phyloP scores from a whole-genome alignment of 2,797 vertebrate species.

The Platalea minor region DNA sequence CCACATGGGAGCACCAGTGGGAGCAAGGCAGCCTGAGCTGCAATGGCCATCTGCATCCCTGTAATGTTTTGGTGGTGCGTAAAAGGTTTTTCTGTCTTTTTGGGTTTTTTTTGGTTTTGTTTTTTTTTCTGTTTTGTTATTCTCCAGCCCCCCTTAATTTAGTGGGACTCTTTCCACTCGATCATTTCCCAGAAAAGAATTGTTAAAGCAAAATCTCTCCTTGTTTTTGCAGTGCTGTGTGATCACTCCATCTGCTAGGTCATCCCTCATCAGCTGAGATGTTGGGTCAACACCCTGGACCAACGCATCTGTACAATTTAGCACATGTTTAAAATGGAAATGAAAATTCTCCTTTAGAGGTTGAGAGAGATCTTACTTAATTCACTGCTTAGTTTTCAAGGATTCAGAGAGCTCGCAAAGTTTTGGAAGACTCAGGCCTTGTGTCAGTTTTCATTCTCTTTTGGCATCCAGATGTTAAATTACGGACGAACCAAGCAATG shows the following conservation, averaged over 20 bases:
- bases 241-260: not conserved
- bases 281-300: not conserved
- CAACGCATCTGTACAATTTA: not conserved
- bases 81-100: not conserved
- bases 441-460: not conserved
- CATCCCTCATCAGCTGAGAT: not conserved
- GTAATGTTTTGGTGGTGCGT: not conserved
- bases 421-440: not conserved
- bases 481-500: fast-evolving
- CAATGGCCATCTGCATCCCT: not conserved
- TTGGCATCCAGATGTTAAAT: constrained; percentile 43
- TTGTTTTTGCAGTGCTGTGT: not conserved
- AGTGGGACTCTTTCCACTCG: not conserved
- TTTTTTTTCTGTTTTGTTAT: not conserved
- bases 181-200: not conserved
- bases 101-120: not conserved
- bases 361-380: not conserved
- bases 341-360: not conserved
- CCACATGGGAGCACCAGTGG: not conserved
- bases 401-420: not conserved
- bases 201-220: not conserved
- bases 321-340: not conserved
- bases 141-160: not conserved
- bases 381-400: not conserved
- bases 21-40: not conserved